Evolutionary conservation across 1,140 invertebrate genomes (phyloP), one percentile per base, ranked within the genome.

Genomic region (Bombus pyrosoma): DNA sequence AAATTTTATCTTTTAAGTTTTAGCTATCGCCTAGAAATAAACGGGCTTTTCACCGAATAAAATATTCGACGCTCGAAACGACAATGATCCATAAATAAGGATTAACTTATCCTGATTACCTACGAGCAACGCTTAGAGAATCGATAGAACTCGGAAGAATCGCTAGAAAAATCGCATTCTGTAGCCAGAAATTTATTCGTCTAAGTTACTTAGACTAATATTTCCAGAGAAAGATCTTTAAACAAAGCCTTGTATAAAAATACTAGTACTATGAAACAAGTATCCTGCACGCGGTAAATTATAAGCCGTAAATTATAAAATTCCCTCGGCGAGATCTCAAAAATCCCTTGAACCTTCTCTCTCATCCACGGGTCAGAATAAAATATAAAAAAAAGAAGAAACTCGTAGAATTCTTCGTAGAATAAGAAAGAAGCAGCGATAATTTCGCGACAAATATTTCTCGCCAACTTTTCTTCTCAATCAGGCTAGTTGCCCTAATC

Each of bases 401-500:
- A 59, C 32, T 8, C 37, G 15, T 8, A 41, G 9, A 53, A 39
- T 6, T 2, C 66, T 34, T 62, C 32, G 25, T 9, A 37, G 10
- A 39, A 39, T 25, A 62, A n/a, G 5, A 77, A 43, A 68, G 6
- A 32, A 68, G 64, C 34, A 25, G 12, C 28, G 37, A n/a, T 81
- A 73, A 74, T 81, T 64, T n/a, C n/a, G 0, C 47, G 18, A 62
- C 79, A 57, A 62, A 81, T 69, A 62, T 73, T 41, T n/a, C 25
- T 66, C 41, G 34, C 34, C 22, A 34, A 18, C 43, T 39, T 53
- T 68, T 25, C 8, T 39, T 41, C 59, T 39, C 81, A 66, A 83
- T 83, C 81, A 64, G 18, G 9, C 73, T 34, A 10, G 43, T 57
- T 37, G 8, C n/a, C 41, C 73, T 79, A 53, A 77, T 83, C 62